phyloP scores from a whole-genome alignment of 2,113 vertebrate genomes.

The Tamias sibiricus region DNA sequence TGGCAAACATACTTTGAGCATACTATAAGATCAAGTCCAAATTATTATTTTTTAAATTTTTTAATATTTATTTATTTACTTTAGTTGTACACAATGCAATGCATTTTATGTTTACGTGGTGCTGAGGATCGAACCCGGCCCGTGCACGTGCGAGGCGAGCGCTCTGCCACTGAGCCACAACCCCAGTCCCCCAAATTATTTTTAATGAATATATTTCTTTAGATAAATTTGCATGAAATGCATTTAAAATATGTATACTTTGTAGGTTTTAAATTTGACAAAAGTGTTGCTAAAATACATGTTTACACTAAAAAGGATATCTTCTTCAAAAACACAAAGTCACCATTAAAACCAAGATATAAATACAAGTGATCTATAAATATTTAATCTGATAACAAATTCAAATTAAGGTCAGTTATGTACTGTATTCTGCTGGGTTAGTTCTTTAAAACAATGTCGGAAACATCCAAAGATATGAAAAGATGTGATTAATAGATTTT shows the following conservation, averaged over 20 bases:
- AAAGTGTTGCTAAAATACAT: neutral
- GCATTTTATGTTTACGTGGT: no score
- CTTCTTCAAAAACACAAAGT: constrained; percentile 1
- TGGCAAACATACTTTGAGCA: neutral
- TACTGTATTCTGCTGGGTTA: neutral
- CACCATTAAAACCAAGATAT: constrained; percentile 19
- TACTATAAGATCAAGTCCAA: neutral
- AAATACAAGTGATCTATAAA: constrained; percentile 27
- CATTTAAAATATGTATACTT: constrained; percentile 22
- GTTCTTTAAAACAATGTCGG: neutral
- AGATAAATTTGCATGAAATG: constrained; percentile 22
- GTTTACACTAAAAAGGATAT: neutral
- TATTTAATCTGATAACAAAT: neutral
- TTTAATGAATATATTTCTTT: neutral
- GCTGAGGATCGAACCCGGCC: no score
- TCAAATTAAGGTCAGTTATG: constrained; percentile 32
- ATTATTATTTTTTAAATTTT: no score
- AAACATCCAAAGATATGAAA: constrained; percentile 38
- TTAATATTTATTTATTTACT: no score
- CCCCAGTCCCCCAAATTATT: constrained; percentile 1
- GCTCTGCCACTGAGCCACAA: no score
- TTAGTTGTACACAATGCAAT: no score
- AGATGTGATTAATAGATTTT: neutral
- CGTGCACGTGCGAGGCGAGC: no score
- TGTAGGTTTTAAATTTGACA: neutral